A percentile compares a stretch with the other conserved stretches of the same genome.
Conservation (phyloP, 2,113 vertebrate genomes). For the Poeciliopsis turrubarensis region DNA sequence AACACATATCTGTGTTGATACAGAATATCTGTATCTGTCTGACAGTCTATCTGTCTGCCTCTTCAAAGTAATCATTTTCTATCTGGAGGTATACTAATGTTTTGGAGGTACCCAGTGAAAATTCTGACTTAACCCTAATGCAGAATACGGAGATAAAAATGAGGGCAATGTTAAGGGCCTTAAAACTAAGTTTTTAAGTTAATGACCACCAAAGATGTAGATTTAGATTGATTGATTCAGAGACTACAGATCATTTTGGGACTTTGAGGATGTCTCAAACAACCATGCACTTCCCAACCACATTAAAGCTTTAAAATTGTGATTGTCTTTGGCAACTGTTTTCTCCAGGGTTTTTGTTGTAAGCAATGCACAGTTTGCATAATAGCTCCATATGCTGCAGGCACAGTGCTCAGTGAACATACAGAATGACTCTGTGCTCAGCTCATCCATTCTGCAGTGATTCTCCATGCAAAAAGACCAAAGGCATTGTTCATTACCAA, state of each 20-base stretch:
- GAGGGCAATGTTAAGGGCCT: too few relatives aligned
- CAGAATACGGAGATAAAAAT: too few relatives aligned
- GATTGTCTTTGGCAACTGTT: not conserved
- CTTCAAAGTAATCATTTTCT: too few relatives aligned
- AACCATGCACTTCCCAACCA: not conserved
- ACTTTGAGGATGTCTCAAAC: not conserved
- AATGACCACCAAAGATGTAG: too few relatives aligned
- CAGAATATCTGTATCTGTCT: too few relatives aligned
- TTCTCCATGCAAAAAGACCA: not conserved
- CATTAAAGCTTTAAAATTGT: constrained; percentile 2
- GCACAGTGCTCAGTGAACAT: constrained; percentile 6
- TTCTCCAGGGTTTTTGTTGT: not conserved
- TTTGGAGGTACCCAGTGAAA: too few relatives aligned
- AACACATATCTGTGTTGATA: too few relatives aligned
- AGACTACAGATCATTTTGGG: constrained; percentile 29
- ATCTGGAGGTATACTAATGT: too few relatives aligned
- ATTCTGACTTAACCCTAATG: too few relatives aligned
- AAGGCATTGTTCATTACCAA: constrained; percentile 1
- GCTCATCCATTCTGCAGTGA: not conserved
- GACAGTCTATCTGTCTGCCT: too few relatives aligned
- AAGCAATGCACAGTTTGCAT: not conserved
- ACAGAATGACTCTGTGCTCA: not conserved
- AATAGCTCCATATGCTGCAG: constrained; percentile 9
- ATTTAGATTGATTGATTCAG: constrained; percentile 28
- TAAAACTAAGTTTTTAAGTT: too few relatives aligned